phyloP scores from a whole-genome alignment of 1,140 invertebrate genomes.

The Bombus haemorrhoidalis region DNA sequence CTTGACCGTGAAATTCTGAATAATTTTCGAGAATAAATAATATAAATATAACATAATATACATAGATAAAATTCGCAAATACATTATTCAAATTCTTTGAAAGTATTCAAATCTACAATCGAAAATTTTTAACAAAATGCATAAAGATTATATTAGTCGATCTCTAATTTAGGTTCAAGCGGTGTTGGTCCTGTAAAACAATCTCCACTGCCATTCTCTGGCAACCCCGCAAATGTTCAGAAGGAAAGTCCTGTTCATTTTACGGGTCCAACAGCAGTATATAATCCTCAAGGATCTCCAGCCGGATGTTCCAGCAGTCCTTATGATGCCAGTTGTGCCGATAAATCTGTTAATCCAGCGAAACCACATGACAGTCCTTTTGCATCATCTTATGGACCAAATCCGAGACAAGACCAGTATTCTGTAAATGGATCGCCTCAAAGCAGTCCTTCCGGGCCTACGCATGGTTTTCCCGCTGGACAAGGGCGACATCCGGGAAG shows the following conservation, averaged over 20 bases:
- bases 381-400: neutral
- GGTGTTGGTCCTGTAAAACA: conserved; percentile 29
- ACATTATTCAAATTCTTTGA: neutral
- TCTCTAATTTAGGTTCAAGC: neutral
- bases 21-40: too few relatives aligned
- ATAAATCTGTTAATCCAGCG: neutral
- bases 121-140: neutral
- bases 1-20: too few relatives aligned
- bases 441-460: too few relatives aligned
- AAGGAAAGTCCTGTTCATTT: neutral
- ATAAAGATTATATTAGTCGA: neutral
- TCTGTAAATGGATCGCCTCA: neutral
- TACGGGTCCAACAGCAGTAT: neutral
- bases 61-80: neutral
- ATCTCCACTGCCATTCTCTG: neutral
- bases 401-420: neutral
- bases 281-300: neutral
- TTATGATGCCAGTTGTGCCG: neutral
- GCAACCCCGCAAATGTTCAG: neutral
- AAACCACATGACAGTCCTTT: neutral
- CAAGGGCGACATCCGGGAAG: neutral
- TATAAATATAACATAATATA: neutral
- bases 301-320: neutral
- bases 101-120: neutral
- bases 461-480: neutral